Evolutionary conservation across 1,140 invertebrate species (phyloP), one percentile per base, ranked within the genome.

Genomic region (Penaeus chinensis): DNA sequence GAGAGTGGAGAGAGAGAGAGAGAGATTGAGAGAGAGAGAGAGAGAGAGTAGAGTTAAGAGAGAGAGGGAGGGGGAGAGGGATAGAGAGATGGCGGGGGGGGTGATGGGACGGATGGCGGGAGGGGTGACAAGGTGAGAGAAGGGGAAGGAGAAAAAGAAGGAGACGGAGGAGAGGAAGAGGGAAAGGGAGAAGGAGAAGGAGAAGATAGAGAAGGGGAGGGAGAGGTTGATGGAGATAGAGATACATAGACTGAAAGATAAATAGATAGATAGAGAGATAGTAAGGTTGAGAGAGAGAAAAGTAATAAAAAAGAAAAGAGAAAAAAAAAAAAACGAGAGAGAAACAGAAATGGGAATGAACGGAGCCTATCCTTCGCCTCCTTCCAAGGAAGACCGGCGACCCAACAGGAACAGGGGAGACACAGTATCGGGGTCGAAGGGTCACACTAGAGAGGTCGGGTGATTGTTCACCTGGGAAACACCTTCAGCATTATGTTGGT

Each of bases 121-220:
- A 22, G 66, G 62, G 42, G 80, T 66, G 80, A 82, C 62, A 65
- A 62, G 65, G 80, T 66, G 60, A 65, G 62, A 63, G 60, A 32
- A n/a, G 16, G 62, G 16, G 10, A 47, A 19, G 13, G 77, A 79
- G 37, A 60, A 19, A 3, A 18, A 22, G 60, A 22, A 8, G 16
- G 20, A 0, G 60, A 37, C 24, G 16, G 24, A 16, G 47, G 1
- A 0, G 18, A 2, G 11, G 60, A 24, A 22, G 5, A 24, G 37
- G 22, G 19, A 8, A 54, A 8, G 2, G 54, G 11, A 16, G 20
- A 16, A 13, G 54, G 2, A 2, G 11, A 11, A 54, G 47, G 5
- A 13, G 47, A 13, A 7, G 0, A 5, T 0, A 13, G 11, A 47
- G 47, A 13, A 4, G 11, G 47, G 47, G 47, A 78, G 27, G 54